These are phyloP conservation scores for Suricata suricatta DNA, from an alignment of 2,113 vertebrate genomes.

Conservation along the genomic window DNA sequence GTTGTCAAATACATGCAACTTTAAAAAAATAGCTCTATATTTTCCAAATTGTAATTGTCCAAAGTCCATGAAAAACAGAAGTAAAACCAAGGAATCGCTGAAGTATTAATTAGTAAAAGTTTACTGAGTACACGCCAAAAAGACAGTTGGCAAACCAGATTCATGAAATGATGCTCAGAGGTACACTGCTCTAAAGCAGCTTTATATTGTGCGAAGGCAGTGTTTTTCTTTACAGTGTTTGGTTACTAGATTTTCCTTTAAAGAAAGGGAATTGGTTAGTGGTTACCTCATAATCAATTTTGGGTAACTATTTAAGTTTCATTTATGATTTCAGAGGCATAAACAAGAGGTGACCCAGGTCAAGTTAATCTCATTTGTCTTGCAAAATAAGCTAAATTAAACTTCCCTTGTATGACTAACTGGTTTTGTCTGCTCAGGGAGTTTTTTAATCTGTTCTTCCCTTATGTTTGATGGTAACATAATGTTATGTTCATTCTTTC, in stretches of 20 bases:
- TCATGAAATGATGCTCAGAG: neutral
- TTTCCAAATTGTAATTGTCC: neutral
- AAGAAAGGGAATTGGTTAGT: neutral
- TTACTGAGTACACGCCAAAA: neutral
- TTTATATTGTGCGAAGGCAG: neutral
- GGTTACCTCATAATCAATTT: neutral
- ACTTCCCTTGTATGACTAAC: neutral
- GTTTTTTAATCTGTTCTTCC: neutral
- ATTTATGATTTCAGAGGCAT: neutral
- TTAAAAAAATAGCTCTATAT: neutral
- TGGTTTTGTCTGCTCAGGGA: neutral
- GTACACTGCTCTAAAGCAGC: neutral
- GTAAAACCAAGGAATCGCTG: neutral
- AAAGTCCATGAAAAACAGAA: neutral
- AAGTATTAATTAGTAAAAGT: neutral
- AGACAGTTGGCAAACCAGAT: neutral
- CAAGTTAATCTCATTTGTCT: neutral
- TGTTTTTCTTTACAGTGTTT: neutral
- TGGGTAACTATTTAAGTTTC: neutral
- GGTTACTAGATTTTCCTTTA: neutral
- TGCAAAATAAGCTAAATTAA: neutral
- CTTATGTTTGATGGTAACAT: neutral
- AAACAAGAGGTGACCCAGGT: neutral
- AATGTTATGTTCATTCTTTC: neutral
- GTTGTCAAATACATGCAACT: neutral